phyloP scores from a whole-genome alignment of 2,888 invertebrate species.

The Andrena praecox region DNA sequence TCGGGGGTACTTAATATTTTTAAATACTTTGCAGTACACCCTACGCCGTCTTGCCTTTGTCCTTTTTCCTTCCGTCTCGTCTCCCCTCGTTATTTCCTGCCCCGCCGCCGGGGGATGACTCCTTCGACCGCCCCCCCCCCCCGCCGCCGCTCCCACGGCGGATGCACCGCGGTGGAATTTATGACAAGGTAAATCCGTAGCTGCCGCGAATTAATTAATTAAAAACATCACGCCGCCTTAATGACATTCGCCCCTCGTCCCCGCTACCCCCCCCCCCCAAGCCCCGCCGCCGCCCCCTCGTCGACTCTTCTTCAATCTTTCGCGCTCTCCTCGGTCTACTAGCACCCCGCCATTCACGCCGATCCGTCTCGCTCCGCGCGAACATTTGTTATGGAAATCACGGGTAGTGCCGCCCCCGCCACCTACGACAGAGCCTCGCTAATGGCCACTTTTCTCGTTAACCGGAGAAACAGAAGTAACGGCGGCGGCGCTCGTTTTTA shows the following conservation, averaged over 20 bases:
- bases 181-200: constrained; percentile 71
- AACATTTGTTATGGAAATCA: constrained; percentile 63
- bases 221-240: constrained; percentile 76
- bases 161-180: constrained; percentile 64
- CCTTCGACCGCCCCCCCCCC: constrained; percentile 17
- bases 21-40: constrained; percentile 71
- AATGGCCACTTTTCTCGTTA: constrained; percentile 55
- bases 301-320: constrained; percentile 15
- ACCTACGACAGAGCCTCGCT: constrained; percentile 31
- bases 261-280: not conserved
- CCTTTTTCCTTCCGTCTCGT: constrained; percentile 41
- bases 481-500: constrained; percentile 34
- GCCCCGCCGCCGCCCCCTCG: not conserved
- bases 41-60: constrained; percentile 34
- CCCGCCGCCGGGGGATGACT: constrained; percentile 23
- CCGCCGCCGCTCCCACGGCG: constrained; percentile 31
- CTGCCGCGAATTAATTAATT: constrained; percentile 78
- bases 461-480: constrained; percentile 25
- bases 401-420: constrained; percentile 10
- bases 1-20: constrained; percentile 76
- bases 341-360: constrained; percentile 23
- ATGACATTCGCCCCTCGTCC: constrained; percentile 59
- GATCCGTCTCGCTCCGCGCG: constrained; percentile 29
- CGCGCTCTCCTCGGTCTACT: not conserved
- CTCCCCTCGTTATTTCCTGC: constrained; percentile 41